Evolutionary conservation across 1,140 invertebrate species (phyloP), one percentile per base, ranked within the genome.

Genomic region (Leptestheria dahalacensis): DNA sequence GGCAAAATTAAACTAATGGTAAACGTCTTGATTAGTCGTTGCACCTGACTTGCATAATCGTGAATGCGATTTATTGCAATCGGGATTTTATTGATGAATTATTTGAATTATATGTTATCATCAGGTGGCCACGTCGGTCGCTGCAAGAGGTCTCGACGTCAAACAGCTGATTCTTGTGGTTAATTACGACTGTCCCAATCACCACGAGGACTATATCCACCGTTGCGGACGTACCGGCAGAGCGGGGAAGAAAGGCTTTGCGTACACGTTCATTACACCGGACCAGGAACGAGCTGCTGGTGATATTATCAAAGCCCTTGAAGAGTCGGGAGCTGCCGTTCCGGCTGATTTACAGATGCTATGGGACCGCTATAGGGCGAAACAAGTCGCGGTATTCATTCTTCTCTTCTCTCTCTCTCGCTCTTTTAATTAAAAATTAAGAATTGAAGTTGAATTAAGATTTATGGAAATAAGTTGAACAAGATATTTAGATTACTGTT

Each of bases 201-300:
- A 99, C 74, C 99, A 99, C 70, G 97, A 99, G 75, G 97, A 99
- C 74, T 99, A 99, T 73, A 96, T 99, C 10, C 97, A 99, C 72
- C 77, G 97, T 67, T 97, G 93, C 74, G 96, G 96, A 48, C 78
- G 88, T 50, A 91, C 88, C 0, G 88, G 87, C 1, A 72, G 97
- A 51, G 97, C 97, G 24, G 97, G 97, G 2, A 98, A 97, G 68
- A 96, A 97, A 72, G 97, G 97, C 20, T 79, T 66, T 68, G 93
- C 96, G 0, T 98, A 90, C 73, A 99, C 97, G 0, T 99, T 99
- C 68, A 81, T 99, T 10, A 96, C 95, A 0, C 83, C 85, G 0
- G 94, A 98, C 59, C 94, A 99, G 72, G 88, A 88, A 25, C 77
- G 85, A 47, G 92, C 94, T 74, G 81, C 91, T 3, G 90, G 88